Conservation (phyloP, 2,113 vertebrate genomes). For the Galemys pyrenaicus region DNA sequence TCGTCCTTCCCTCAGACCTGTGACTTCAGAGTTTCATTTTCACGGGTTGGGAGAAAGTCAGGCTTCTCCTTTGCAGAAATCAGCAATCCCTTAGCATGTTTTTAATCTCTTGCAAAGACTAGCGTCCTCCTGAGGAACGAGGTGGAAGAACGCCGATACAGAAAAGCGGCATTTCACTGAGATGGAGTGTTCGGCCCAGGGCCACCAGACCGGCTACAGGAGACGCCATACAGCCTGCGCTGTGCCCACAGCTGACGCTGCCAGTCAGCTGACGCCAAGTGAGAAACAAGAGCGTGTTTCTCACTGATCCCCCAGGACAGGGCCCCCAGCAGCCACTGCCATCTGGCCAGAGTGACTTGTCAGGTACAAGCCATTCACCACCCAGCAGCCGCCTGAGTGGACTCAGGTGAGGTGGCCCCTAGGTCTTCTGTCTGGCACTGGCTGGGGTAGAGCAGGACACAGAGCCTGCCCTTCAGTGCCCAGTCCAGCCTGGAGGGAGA, state of each 20-base stretch:
- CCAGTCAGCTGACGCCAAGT: no score
- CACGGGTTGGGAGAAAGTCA: neutral
- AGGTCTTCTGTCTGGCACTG: rapidly evolving
- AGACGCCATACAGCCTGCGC: rapidly evolving
- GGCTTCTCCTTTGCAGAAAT: neutral
- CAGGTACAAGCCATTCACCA: neutral
- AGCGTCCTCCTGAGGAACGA: neutral
- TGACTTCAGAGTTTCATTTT: neutral
- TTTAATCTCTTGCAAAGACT: neutral
- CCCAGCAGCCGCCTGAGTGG: neutral
- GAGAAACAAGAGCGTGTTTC: neutral
- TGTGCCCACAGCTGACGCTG: rapidly evolving
- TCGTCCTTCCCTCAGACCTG: neutral
- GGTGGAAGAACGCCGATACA: no score
- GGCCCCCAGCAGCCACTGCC: neutral
- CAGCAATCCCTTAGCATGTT: neutral
- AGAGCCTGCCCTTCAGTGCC: no score
- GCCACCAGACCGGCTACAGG: neutral
- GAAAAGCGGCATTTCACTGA: neutral
- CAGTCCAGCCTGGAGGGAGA: neutral
- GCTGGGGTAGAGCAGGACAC: neutral
- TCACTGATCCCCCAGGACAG: neutral
- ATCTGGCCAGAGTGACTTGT: neutral
- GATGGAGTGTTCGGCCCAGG: neutral
- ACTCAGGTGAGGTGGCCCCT: neutral